Conservation (phyloP, 2,888 invertebrate genomes). For the Sinotaia quadrata region DNA sequence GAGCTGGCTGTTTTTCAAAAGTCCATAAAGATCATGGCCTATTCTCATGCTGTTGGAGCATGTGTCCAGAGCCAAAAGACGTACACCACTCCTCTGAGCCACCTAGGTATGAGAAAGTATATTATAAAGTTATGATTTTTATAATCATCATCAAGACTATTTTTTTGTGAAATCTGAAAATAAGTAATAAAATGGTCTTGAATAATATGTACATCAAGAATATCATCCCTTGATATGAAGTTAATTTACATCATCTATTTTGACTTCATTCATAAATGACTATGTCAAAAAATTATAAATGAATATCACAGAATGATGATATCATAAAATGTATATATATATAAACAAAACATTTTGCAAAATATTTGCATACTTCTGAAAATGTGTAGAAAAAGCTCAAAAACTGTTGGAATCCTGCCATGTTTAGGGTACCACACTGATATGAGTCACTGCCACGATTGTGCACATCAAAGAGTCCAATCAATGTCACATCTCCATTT, state of each 20-base stretch:
- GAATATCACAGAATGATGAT: neutral
- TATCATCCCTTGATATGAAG: too few relatives aligned
- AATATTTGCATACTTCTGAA: conserved; percentile 27
- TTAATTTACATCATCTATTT: too few relatives aligned
- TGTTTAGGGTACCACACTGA: conserved; percentile 55
- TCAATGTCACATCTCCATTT: conserved; percentile 52
- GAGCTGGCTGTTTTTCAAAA: conserved; percentile 62
- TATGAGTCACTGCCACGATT: conserved; percentile 51
- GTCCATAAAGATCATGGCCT: conserved; percentile 62
- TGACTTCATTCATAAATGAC: too few relatives aligned
- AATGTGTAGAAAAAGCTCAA: conserved; percentile 70
- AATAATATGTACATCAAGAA: too few relatives aligned
- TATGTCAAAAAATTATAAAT: neutral
- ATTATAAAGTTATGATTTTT: too few relatives aligned
- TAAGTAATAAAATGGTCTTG: too few relatives aligned
- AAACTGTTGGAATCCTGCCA: conserved; percentile 62
- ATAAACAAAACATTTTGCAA: neutral
- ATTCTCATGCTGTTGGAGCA: conserved; percentile 58
- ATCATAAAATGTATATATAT: neutral
- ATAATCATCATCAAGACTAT: too few relatives aligned
- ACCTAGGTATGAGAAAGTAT: neutral
- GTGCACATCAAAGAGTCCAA: conserved; percentile 58
- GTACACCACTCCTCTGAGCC: conserved; percentile 34
- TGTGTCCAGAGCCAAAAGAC: conserved; percentile 60
- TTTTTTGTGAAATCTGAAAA: too few relatives aligned